phyloP scores from a whole-genome alignment of 2,113 vertebrate genomes.

The Vidua macroura region DNA sequence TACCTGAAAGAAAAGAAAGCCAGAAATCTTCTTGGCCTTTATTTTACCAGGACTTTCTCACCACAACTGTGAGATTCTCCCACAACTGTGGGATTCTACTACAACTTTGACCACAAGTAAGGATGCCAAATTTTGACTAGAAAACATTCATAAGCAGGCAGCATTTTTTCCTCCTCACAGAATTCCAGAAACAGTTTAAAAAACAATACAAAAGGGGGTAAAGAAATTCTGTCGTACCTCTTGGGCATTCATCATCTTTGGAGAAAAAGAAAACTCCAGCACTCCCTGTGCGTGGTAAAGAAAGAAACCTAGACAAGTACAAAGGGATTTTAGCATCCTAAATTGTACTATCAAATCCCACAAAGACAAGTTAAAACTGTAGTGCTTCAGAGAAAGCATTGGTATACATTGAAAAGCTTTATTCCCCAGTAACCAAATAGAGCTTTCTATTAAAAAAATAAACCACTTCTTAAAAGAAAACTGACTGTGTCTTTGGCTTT shows the following conservation, averaged over 20 bases:
- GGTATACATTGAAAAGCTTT: background rate
- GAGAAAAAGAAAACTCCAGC: background rate
- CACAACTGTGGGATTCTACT: background rate
- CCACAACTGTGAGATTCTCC: too few relatives aligned
- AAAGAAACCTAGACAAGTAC: background rate
- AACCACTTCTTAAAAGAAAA: background rate
- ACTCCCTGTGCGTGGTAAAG: background rate
- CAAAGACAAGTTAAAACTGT: background rate
- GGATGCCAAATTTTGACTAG: background rate
- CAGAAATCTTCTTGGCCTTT: background rate
- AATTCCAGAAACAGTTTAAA: background rate
- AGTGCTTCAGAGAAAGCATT: background rate
- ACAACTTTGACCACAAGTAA: background rate
- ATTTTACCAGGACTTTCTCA: background rate
- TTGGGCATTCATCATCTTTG: background rate
- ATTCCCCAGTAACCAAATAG: background rate
- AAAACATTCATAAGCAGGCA: background rate
- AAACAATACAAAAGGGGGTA: accelerated
- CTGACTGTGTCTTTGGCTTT: background rate
- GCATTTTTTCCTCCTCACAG: background rate
- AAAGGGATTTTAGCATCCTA: background rate
- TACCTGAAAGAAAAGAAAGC: background rate
- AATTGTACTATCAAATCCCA: background rate
- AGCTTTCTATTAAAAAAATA: background rate
- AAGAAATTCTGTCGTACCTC: background rate